Evolutionary conservation across 2,113 vertebrate genomes (phyloP).

Genomic region (Rhynchopsitta pachyrhyncha): DNA sequence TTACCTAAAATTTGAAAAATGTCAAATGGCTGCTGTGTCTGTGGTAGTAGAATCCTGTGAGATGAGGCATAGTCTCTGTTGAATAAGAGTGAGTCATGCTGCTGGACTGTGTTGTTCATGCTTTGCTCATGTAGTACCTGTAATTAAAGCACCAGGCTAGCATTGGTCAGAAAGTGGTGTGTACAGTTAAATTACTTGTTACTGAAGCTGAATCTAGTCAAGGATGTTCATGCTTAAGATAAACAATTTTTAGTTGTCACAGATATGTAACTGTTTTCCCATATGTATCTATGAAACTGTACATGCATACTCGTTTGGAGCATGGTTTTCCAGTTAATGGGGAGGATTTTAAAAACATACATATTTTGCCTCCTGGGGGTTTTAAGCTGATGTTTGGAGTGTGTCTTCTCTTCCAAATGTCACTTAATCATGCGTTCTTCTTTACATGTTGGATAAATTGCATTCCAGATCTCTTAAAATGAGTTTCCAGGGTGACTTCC

Average conservation of each 20-base stretch:
- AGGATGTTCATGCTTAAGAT: neutral
- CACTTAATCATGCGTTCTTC: neutral
- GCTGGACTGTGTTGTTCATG: neutral
- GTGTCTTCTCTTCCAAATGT: neutral
- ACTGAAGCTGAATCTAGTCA: neutral
- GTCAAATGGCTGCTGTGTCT: neutral
- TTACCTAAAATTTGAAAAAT: neutral
- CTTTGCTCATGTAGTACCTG: neutral
- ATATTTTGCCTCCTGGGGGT: neutral
- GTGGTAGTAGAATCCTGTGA: neutral
- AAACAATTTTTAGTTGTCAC: neutral
- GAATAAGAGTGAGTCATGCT: neutral
- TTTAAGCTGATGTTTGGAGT: neutral
- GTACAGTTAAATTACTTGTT: neutral
- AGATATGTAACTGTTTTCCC: neutral
- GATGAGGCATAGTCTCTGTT: neutral
- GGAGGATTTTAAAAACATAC: neutral
- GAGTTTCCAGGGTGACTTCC: neutral
- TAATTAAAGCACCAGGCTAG: neutral
- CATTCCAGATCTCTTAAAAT: neutral
- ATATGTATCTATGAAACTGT: neutral
- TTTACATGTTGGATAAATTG: neutral
- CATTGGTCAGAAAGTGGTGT: neutral
- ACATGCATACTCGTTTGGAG: neutral
- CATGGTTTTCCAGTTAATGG: neutral